Conservation (phyloP, 2,797 vertebrate species). For the Periophthalmus magnuspinnatus region DNA sequence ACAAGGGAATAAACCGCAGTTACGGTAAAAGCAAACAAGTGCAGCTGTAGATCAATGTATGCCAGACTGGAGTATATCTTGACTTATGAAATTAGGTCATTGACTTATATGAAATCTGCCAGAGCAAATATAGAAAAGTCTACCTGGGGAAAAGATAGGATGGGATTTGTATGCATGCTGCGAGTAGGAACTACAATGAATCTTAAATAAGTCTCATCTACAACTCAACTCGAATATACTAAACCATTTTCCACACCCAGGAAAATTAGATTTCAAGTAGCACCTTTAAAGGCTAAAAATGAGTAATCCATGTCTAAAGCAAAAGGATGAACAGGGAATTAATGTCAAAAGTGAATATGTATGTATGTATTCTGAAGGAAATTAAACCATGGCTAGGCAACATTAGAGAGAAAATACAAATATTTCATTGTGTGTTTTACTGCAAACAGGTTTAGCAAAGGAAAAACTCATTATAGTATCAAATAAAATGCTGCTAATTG, state of each 20-base stretch:
- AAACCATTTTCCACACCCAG: not conserved
- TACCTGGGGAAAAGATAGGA: slow-evolving; percentile 12
- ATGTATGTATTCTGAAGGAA: too few species aligned
- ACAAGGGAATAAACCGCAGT: slow-evolving; percentile 30
- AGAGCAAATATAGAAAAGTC: slow-evolving; percentile 17
- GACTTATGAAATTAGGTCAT: slow-evolving; percentile 75
- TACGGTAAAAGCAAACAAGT: slow-evolving; percentile 23
- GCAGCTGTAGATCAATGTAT: slow-evolving; percentile 17
- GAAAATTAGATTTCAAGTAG: not conserved
- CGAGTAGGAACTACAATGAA: slow-evolving; percentile 1
- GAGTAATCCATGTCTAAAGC: not conserved
- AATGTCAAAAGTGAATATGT: not conserved
- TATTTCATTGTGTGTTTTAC: not conserved
- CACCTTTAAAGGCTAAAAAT: not conserved
- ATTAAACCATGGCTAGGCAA: not conserved
- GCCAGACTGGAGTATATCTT: slow-evolving; percentile 59
- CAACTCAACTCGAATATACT: not conserved
- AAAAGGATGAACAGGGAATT: not conserved
- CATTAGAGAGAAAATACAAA: not conserved
- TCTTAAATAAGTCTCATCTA: slow-evolving; percentile 15
- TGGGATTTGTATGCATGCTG: not conserved
- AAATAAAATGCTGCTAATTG: not conserved
- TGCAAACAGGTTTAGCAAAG: not conserved
- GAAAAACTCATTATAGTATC: not conserved
- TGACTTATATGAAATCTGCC: slow-evolving; percentile 35